phyloP scores from a whole-genome alignment of 2,888 invertebrate genomes.

The Drosophila mettleri region DNA sequence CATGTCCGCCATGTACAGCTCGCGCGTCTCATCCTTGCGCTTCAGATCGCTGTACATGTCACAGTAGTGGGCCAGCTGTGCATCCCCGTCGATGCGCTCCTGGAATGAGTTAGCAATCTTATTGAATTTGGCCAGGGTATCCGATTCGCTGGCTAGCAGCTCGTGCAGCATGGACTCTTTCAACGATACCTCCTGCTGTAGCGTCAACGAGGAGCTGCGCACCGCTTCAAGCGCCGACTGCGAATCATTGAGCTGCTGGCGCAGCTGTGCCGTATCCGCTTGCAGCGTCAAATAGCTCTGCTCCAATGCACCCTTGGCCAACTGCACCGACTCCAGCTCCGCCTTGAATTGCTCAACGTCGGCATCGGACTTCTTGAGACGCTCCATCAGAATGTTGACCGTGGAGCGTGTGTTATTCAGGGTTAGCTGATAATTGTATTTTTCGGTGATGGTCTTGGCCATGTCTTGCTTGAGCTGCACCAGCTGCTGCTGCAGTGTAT shows the following conservation, averaged over 20 bases:
- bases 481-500: slow-evolving; percentile 84
- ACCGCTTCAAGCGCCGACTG: slow-evolving; percentile 76
- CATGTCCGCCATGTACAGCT: slow-evolving; percentile 85
- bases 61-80: slow-evolving; percentile 83
- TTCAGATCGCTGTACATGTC: slow-evolving; percentile 84
- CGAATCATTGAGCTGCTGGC: slow-evolving; percentile 77
- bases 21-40: slow-evolving; percentile 84
- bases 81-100: slow-evolving; percentile 84
- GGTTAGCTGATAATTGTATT: slow-evolving; percentile 85
- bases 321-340: slow-evolving; percentile 82
- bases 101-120: slow-evolving; percentile 85
- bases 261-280: slow-evolving; percentile 75
- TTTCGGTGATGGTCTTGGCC: slow-evolving; percentile 84
- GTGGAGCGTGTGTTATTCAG: slow-evolving; percentile 84
- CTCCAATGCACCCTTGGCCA: slow-evolving; percentile 82
- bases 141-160: slow-evolving; percentile 84
- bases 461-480: slow-evolving; percentile 84
- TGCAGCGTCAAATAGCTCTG: slow-evolving; percentile 78
- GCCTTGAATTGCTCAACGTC: slow-evolving; percentile 84
- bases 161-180: slow-evolving; percentile 84
- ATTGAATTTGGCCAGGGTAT: slow-evolving; percentile 85
- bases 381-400: slow-evolving; percentile 85
- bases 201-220: slow-evolving; percentile 80
- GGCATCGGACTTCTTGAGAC: slow-evolving; percentile 85
- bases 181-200: slow-evolving; percentile 84